Evolutionary conservation across 1,140 invertebrate species (phyloP).

Genomic region (Pogonus chalceus): DNA sequence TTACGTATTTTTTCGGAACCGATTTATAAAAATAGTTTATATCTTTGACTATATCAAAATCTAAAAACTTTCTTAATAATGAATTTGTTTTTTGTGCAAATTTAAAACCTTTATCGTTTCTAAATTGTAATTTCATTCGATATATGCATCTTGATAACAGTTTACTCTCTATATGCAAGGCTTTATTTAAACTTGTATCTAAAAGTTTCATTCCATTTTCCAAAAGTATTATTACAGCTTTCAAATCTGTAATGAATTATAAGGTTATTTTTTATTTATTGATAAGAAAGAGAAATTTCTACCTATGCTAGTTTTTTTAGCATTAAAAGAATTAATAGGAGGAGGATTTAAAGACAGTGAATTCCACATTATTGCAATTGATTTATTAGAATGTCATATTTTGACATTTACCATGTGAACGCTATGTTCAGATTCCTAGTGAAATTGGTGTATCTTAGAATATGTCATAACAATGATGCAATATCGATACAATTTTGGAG

Average conservation of each 20-base stretch:
- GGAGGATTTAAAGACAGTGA: constrained; percentile 22
- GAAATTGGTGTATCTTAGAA: too few relatives aligned
- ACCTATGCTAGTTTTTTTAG: constrained; percentile 19
- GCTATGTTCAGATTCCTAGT: too few relatives aligned
- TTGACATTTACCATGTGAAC: too few relatives aligned
- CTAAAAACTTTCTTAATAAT: constrained; percentile 37
- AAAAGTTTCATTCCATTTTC: constrained; percentile 29
- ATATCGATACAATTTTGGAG: too few relatives aligned
- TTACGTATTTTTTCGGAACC: constrained; percentile 19
- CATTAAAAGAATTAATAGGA: constrained; percentile 23
- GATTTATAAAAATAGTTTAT: constrained; percentile 28
- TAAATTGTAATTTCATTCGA: constrained; percentile 43
- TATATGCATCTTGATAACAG: constrained; percentile 40
- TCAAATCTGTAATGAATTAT: constrained; percentile 23
- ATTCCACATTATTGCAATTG: constrained; percentile 27
- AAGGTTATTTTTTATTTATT: constrained; percentile 8
- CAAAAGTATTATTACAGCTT: constrained; percentile 16
- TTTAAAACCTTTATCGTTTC: constrained; percentile 41
- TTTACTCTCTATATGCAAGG: constrained; percentile 35
- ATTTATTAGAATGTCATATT: too few relatives aligned
- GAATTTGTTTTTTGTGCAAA: constrained; percentile 39
- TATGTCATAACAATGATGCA: too few relatives aligned
- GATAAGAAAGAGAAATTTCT: constrained; percentile 12
- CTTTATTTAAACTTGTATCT: constrained; percentile 25
- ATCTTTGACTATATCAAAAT: constrained; percentile 25